Evolutionary conservation across 2,888 invertebrate species (phyloP), one percentile per base, ranked within the genome.

Genomic region (Drosophila macrospina): DNA sequence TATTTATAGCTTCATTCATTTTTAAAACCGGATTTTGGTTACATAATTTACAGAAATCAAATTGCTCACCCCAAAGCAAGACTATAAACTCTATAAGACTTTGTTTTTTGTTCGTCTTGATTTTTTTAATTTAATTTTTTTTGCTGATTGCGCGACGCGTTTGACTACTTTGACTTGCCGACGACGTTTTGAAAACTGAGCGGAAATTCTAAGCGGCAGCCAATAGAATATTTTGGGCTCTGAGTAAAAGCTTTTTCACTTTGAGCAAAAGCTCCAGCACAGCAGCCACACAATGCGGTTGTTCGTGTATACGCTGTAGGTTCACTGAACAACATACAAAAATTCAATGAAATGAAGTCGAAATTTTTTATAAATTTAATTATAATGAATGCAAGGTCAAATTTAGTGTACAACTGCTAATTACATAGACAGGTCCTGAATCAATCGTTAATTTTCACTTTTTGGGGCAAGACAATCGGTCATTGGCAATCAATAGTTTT

Each of bases 151-250:
- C 56, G 42, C 84, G 55, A 44, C 54, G 55, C 69, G 67, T 26
- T 62, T 61, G 45, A 13, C 66, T 69, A 61, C 69, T 67, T 65
- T 63, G 57, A 68, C 64, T 64, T 69, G 74, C 56, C 68, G 77
- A 59, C 88, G 63, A 66, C 74, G 62, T 75, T 85, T 82, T 66
- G 61, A 61, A 69, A 87, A 81, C 81, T 81, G 65, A 81, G 78
- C 71, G 47, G 44, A 71, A 77, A 74, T 69, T 78, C 78, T 65
- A 59, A 83, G 84, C 74, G 62, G 26, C 78, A 71, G 69, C 66
- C 41, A 48, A 41, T 62, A 64, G 79, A 72, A 60, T 63, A 68
- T 42, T 57, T 65, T 55, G 30, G 37, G 26, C 16, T 51, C 71
- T 67, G 83, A 86, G 83, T 81, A 50, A 80, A 83, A 83, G 88